Evolutionary conservation across 92 coral and sea anemone species (phyloP), one percentile per base, ranked within the genome.

Genomic region (Siderastrea siderea): DNA sequence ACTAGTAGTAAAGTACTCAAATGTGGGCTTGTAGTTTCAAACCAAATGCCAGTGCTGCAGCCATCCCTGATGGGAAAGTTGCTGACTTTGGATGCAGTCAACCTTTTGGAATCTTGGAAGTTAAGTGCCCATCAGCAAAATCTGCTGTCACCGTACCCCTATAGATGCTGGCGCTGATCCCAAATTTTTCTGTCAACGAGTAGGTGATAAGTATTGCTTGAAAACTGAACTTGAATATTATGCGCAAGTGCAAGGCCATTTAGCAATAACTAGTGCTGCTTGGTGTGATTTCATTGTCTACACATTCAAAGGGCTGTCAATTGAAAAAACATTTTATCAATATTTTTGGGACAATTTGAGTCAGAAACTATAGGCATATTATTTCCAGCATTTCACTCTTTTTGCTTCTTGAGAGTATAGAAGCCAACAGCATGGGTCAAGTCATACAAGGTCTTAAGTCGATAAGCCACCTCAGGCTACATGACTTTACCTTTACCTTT

Each of bases 41-140:
- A 75, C 46, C 14, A 5, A 47, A 63, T 15, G 13, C 84, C 79
- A 4, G 85, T 89, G 44, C 81, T 89, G 94, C 81, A 4, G 91
- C 86, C 15, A 47, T 88, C 9, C 95, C 91, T 6, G 89, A 86
- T 89, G 95, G 77, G 17, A 85, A 86, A 73, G 85, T 92, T n/a
- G 63, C 75, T 11, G 83, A 89, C 50, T 2, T 45, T 11, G 88
- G 86, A 44, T 78, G 92, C 14, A 5, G 72, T 2, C 47, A 26
- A 1, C 47, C 52, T 11, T 86, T 86, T n/a, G 75, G 88, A 17
- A 26, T 87, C 11, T 82, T 62, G 0, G 76, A 77, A 49, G 84
- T 78, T 1, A 78, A 86, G 58, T 78, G 90, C 38, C 90, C 90
- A 6, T 16, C 13, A 3, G 77, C 90, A 2, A 66, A 86, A 49